Percentiles rank a stretch among this genome's conserved stretches.
Conservation (phyloP, 2,888 invertebrate genomes). For the Arctia plantaginis region DNA sequence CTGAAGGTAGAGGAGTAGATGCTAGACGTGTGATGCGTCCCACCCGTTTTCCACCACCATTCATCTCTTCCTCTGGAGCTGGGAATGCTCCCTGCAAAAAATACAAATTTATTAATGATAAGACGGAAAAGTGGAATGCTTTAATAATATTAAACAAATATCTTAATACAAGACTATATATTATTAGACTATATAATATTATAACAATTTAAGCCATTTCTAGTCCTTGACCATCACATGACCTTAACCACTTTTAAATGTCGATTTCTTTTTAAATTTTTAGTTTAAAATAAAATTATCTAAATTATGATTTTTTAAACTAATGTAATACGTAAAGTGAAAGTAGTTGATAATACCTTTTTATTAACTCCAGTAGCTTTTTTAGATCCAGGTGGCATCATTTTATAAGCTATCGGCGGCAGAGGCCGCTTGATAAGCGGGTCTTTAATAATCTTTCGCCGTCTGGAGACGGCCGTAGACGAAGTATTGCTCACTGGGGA, state of each 20-base stretch:
- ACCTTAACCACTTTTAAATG: background rate
- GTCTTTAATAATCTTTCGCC: conserved; percentile 84
- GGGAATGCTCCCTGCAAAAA: conserved; percentile 61
- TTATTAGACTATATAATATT: background rate
- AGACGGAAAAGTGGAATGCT: background rate
- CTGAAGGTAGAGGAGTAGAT: conserved; percentile 51
- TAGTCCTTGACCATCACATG: background rate
- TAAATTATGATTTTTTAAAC: background rate
- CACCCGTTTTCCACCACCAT: conserved; percentile 69
- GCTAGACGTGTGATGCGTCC: conserved; percentile 63
- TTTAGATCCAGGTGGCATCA: conserved; percentile 78
- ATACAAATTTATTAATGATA: background rate
- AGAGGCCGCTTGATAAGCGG: conserved; percentile 80
- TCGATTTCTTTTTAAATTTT: background rate
- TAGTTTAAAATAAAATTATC: background rate
- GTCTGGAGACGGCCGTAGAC: conserved; percentile 81
- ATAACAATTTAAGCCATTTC: background rate
- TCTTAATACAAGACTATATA: background rate
- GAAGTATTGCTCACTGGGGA: conserved; percentile 79
- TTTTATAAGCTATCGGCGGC: conserved; percentile 78
- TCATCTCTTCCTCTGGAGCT: conserved; percentile 72
- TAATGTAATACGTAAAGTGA: background rate
- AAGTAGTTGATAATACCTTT: conserved; percentile 65
- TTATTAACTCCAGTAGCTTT: conserved; percentile 72
- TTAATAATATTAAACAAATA: background rate